These are phyloP conservation scores for Neomorphus geoffroyi DNA, from an alignment of 2,797 vertebrate species.

Conservation along the genomic window DNA sequence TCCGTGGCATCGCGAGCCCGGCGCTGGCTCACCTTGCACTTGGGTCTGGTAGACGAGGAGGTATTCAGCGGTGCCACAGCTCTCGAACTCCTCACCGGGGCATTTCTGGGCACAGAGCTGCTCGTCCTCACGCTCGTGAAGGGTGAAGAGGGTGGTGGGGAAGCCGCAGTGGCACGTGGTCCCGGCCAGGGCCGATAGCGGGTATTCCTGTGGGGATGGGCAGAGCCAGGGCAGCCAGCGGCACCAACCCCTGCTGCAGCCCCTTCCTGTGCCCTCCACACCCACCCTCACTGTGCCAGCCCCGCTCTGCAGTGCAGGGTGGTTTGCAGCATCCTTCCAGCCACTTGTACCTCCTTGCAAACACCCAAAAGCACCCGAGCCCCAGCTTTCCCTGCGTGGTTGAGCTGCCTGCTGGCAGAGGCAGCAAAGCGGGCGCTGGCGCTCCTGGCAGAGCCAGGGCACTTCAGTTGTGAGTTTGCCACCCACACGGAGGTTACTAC, in stretches of 20 bases:
- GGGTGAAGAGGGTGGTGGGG: constrained; percentile 88
- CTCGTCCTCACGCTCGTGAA: constrained; percentile 91
- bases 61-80: constrained; percentile 88
- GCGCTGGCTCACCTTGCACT: constrained; percentile 86
- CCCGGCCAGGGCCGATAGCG: constrained; percentile 88
- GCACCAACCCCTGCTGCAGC: fast-evolving
- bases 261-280: fast-evolving
- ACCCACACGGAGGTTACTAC: not conserved
- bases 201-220: constrained; percentile 83
- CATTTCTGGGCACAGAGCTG: constrained; percentile 90
- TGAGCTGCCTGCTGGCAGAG: not conserved
- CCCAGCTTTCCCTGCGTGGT: not conserved
- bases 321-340: not conserved
- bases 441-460: not conserved
- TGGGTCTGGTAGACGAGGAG: constrained; percentile 97
- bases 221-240: not conserved
- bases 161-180: constrained; percentile 90
- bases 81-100: constrained; percentile 90
- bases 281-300: fast-evolving
- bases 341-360: not conserved
- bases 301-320: fast-evolving
- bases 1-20: fast-evolving
- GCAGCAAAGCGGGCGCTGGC: not conserved
- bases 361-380: not conserved
- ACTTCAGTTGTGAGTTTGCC: not conserved